These are phyloP conservation scores for Zophobas morio DNA, from an alignment of 1,140 invertebrate genomes.

Conservation along the genomic window DNA sequence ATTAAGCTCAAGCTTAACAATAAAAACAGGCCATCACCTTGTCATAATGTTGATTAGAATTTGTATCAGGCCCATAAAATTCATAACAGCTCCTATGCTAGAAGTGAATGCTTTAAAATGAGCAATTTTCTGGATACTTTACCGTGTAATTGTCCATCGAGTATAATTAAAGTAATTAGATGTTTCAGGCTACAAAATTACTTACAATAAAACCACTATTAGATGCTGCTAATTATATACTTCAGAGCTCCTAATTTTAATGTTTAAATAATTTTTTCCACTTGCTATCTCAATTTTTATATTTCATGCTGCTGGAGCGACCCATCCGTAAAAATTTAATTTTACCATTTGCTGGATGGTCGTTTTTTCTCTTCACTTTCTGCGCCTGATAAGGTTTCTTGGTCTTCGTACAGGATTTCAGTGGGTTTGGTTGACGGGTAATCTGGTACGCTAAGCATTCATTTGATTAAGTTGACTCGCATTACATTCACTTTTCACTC, in stretches of 20 bases:
- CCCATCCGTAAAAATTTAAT: slow-evolving; percentile 28
- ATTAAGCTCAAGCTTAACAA: slow-evolving; percentile 27
- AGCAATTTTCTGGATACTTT: slow-evolving; percentile 45
- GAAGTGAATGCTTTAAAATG: slow-evolving; percentile 35
- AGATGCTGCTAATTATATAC: slow-evolving; percentile 27
- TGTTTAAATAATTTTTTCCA: slow-evolving; percentile 30
- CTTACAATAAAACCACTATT: slow-evolving; percentile 32
- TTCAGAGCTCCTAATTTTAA: slow-evolving; percentile 31
- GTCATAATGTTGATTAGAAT: slow-evolving; percentile 41
- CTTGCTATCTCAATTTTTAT: slow-evolving; percentile 3
- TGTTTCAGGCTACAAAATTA: slow-evolving; percentile 40
- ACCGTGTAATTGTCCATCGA: slow-evolving; percentile 45
- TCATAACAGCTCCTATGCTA: slow-evolving; percentile 9
- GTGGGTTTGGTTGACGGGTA: slow-evolving; percentile 29
- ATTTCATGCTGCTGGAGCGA: neutral
- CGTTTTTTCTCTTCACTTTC: neutral
- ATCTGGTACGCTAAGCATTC: slow-evolving; percentile 32
- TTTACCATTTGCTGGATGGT: neutral
- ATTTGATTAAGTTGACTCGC: slow-evolving; percentile 36
- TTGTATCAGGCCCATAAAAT: slow-evolving; percentile 33
- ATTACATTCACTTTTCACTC: slow-evolving; percentile 7
- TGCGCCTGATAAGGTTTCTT: slow-evolving; percentile 28
- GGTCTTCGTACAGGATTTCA: slow-evolving; percentile 38
- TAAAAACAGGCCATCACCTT: slow-evolving; percentile 32
- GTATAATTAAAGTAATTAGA: slow-evolving; percentile 47